Evolutionary conservation across 2,113 vertebrate genomes (phyloP), one percentile per base, ranked within the genome.

Genomic region (Psettodes erumei): DNA sequence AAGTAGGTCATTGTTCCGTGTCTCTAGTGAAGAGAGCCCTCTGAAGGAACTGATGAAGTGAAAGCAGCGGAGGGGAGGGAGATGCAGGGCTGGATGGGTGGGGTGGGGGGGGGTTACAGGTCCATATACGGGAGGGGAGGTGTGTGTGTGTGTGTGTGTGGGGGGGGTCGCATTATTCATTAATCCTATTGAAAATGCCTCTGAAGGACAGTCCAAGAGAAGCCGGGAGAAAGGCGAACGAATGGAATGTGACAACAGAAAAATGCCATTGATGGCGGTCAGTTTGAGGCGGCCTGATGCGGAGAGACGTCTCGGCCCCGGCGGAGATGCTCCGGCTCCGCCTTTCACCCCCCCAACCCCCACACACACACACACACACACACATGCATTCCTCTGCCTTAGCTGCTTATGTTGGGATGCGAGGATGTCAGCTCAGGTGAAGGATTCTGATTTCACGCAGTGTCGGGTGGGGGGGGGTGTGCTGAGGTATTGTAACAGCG

Each of bases 151-250:
- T n/a, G n/a, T n/a, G n/a, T n/a, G n/a, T n/a, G n/a, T n/a, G 15
- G 27, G 16, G 12, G 64, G 73, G 72, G 82, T 67, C 37, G 76
- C 86, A 93, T 93, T 93, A 94, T 94, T 93, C 91, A 92, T 88
- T 95, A 94, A 94, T 94, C 92, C 94, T 94, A 94, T 94, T 94
- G 93, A 94, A 92, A 92, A 89, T 85, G 84, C 80, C 76, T 86
- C 86, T 89, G 94, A 93, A 92, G 92, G 93, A 93, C 88, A 86
- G 91, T 91, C 90, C 86, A 84, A 86, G 90, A 92, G 88, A 85
- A 87, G 79, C 79, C n/a, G 71, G 84, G 87, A 91, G 87, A 87
- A 88, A 92, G 84, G 79, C 88, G 81, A 70, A 83, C 62, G 65
- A 93, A 89, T 94, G 94, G 94, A 94, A 94, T 95, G 93, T 94